Base-by-base conservation (phyloP, 1,140 invertebrate species). In the Drosophila subobscura region DNA sequence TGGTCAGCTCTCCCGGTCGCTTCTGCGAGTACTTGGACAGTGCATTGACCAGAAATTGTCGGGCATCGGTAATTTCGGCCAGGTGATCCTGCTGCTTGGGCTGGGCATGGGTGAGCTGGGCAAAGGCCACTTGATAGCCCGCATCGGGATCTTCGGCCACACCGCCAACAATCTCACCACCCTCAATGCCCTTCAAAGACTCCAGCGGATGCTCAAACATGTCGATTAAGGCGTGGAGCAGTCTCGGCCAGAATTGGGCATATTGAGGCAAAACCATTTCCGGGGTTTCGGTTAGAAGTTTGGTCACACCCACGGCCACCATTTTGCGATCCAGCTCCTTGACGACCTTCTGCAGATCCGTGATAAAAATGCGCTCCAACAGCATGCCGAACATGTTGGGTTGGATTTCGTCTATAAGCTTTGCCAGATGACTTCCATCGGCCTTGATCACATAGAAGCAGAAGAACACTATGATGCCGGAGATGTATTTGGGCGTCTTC, bases 341-440 rank as follows among this genome's bases (percentile, higher is more conserved):
- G 6, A 94, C 94, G 6, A 99, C 95, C 91, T 97, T 98, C 90
- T 97, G 96, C 63, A 97, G 92, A 91, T 99, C 97, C 5, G 95
- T 91, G 16, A 99, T 93, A 33, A 98, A 94, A 1, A 99, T 93
- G 52, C 97, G 95, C 88, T 99, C 97, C 37, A 98, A 79, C 12
- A 99, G 96, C 97, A 98, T 98, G 25, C 94, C 95, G 93, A 99
- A 99, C 96, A 99, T 97, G 81, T 96, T 97, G 10, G 94, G 92
- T 91, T 99, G 98, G 76, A 99, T 96, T 8, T 94, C 94, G 90
- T 99, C 97, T 42, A 99, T 93, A 3, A 96, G 93, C 22, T 95
- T 93, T 5, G 98, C 93, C 7, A 99, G 93, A 54, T 92, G 92
- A 45, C 92, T 92, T 1, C 96, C 93, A 20, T 96, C 95, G 86